Evolutionary conservation across 1,140 invertebrate genomes (phyloP).

Genomic region (Anoplophora glabripennis): DNA sequence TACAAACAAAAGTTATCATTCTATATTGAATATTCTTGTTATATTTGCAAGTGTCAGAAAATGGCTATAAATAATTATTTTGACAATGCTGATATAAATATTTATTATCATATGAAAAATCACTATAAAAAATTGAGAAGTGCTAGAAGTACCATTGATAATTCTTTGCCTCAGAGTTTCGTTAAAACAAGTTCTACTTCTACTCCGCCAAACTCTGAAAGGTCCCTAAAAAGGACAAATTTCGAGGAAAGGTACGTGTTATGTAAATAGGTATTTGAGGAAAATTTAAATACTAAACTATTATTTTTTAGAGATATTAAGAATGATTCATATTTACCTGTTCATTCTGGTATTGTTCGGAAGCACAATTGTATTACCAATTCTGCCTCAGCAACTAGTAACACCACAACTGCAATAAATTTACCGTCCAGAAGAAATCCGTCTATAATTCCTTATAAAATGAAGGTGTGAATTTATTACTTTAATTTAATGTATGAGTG

Average conservation of each 20-base stretch:
- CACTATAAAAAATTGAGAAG: constrained; percentile 35
- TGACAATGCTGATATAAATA: constrained; percentile 19
- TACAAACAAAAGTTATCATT: constrained; percentile 28
- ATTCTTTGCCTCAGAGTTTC: constrained; percentile 31
- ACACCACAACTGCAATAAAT: too few species aligned
- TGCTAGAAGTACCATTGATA: constrained; percentile 34
- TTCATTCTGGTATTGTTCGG: constrained; percentile 1
- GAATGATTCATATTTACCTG: constrained; percentile 1
- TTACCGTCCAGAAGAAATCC: too few species aligned
- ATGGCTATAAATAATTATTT: constrained; percentile 5
- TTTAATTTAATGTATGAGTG: too few species aligned
- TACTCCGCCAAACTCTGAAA: neutral
- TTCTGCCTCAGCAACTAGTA: neutral
- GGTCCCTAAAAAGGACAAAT: neutral
- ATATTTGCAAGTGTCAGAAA: neutral
- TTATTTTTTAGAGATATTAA: neutral
- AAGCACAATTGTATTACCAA: constrained; percentile 1
- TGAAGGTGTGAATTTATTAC: too few species aligned
- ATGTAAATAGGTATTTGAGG: neutral
- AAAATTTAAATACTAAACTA: neutral
- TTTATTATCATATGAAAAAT: constrained; percentile 38
- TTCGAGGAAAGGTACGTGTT: constrained; percentile 1
- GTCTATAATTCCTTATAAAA: too few species aligned
- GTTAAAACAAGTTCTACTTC: constrained; percentile 14
- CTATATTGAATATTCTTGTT: too few species aligned